Base-by-base conservation (phyloP, 1,140 invertebrate genomes). In the Caenorhabditis elegans region DNA sequence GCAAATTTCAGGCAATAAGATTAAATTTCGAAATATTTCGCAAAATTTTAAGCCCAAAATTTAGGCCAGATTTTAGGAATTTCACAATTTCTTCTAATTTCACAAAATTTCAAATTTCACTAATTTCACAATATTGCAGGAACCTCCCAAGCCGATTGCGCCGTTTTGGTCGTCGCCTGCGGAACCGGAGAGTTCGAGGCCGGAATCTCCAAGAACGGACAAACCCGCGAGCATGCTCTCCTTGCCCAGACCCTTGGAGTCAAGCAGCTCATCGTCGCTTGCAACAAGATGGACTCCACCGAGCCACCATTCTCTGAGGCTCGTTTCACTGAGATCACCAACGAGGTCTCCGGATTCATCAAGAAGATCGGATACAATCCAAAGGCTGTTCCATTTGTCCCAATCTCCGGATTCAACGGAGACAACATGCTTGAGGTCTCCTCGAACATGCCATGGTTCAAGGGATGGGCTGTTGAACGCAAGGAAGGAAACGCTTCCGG, bases 311-410 rank as follows among this genome's bases (percentile, higher is more conserved):
- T 96, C 92, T 94, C 93, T 82, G 94, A 97, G 90, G 86, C 91
- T 83, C 94, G 97, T 86, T 99, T 96, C 90, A 94, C 97, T 88
- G 97, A 98, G 93, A 98, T 99, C 90, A 95, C 95, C 90, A 97
- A 96, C 89, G 96, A 99, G 92, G 81, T 82, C 48, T 55, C 46
- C 28, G 93, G 92, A 17, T 96, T 96, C 92, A 95, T 96, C 89
- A 96, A 96, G 92, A 96, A 96, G 91, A 95, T 95, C 82, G 97
- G 96, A 85, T 98, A 98, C 92, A 98, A 98, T 90, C 96, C 96
- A 70, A 94, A 94, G 48, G 93, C 94, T 26, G 96, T 99, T 84
- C 93, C 97, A 24, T 98, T 99, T 91, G 96, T 99, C 47, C 97
- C 97, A 76, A 98, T 99, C 88, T 98, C 97, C 76, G 96, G 96